Conservation (phyloP, 2,113 vertebrate species). For the Sphaerodactylus townsendi region DNA sequence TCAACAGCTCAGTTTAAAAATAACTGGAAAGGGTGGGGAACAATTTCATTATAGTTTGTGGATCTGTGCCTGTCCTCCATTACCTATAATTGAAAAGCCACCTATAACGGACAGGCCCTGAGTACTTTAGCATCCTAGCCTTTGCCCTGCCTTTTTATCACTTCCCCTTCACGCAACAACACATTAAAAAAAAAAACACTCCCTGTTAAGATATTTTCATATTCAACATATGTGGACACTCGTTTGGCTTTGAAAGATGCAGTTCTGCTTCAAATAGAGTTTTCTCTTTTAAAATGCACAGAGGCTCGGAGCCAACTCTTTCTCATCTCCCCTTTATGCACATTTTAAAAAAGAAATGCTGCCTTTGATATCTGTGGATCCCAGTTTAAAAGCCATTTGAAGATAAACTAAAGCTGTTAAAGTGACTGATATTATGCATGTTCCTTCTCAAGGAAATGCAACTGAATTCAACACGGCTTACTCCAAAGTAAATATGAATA, state of each 20-base stretch:
- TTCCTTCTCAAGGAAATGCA: too few relatives aligned
- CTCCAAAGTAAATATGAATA: too few relatives aligned
- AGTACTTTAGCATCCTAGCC: background rate
- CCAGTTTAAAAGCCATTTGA: too few relatives aligned
- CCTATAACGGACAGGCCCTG: background rate
- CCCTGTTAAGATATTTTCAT: background rate
- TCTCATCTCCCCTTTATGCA: background rate
- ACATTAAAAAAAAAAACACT: background rate
- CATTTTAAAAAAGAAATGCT: too few relatives aligned
- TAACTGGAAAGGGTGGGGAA: too few relatives aligned
- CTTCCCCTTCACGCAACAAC: background rate
- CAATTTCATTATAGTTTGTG: too few relatives aligned
- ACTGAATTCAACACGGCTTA: too few relatives aligned
- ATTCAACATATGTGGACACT: background rate
- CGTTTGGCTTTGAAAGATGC: background rate
- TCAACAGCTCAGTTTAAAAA: background rate
- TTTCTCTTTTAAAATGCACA: background rate
- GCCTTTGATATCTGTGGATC: too few relatives aligned
- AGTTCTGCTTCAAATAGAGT: background rate
- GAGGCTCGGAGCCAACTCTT: background rate
- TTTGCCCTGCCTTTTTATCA: background rate
- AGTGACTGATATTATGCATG: too few relatives aligned
- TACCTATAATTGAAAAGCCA: background rate
- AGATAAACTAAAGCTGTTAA: too few relatives aligned
- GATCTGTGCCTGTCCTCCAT: too few relatives aligned